A percentile compares a stretch with the other conserved stretches of the same genome.
Evolutionary conservation across 2,113 vertebrate genomes (phyloP).

Genomic region (Nettapus auritus): DNA sequence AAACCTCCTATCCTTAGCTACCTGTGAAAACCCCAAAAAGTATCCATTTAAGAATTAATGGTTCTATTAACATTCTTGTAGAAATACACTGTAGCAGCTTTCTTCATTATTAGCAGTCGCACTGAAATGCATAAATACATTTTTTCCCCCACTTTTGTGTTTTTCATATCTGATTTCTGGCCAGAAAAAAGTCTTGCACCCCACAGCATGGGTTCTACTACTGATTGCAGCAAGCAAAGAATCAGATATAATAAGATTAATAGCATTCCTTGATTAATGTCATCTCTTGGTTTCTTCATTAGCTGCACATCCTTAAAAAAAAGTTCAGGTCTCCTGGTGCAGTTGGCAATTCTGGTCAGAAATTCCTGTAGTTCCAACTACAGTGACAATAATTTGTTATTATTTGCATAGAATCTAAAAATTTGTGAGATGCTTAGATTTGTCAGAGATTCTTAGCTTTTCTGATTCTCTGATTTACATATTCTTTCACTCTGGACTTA

Average conservation of each 20-base stretch:
- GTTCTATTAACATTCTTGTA: background rate
- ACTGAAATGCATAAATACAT: background rate
- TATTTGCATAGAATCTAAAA: background rate
- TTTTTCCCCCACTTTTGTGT: background rate
- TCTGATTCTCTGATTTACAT: too few species aligned
- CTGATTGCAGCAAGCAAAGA: background rate
- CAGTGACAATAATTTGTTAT: background rate
- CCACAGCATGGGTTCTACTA: background rate
- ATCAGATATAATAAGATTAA: background rate
- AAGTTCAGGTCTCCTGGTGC: background rate
- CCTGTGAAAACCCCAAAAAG: background rate
- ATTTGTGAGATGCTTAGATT: background rate
- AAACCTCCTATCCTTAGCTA: background rate
- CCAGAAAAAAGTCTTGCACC: background rate
- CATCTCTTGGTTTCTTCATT: background rate
- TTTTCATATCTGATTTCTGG: background rate
- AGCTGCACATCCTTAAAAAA: background rate
- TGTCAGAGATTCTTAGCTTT: background rate
- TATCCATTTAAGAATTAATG: background rate
- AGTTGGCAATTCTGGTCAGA: background rate
- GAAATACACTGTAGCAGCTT: background rate
- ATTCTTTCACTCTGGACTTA: background rate
- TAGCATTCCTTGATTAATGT: background rate
- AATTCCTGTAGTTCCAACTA: background rate
- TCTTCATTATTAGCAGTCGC: background rate